A percentile compares a stretch with the other conserved stretches of the same genome.
Evolutionary conservation across 1,140 invertebrate genomes (phyloP).

Genomic region (Triops longicaudatus): DNA sequence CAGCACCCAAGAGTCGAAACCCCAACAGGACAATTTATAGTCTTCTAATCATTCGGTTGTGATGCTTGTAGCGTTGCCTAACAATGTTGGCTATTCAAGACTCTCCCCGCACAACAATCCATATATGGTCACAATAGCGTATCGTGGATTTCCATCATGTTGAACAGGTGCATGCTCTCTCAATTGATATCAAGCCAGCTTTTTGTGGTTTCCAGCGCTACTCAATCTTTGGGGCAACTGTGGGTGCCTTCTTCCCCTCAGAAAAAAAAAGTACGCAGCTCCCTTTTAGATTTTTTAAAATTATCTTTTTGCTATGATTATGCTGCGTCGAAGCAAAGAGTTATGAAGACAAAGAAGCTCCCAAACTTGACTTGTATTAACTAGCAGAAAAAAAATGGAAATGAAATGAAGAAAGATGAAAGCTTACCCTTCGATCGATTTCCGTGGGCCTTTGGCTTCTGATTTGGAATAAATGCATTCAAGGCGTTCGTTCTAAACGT

Average conservation of each 20-base stretch:
- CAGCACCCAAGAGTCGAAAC: background rate
- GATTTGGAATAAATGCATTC: background rate
- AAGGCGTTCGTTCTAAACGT: background rate
- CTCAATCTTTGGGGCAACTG: background rate
- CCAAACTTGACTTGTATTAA: background rate
- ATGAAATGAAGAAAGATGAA: background rate
- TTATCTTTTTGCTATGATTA: too few species aligned
- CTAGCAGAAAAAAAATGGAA: background rate
- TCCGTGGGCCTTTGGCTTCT: background rate
- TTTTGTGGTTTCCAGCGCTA: background rate
- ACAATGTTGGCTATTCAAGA: background rate
- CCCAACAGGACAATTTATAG: background rate
- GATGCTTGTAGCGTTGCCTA: background rate
- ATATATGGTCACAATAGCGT: background rate
- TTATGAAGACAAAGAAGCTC: conserved; percentile 2
- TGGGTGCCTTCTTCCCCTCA: background rate
- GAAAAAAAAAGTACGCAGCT: background rate
- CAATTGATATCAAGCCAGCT: conserved; percentile 15
- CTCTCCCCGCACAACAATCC: background rate
- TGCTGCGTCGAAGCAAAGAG: background rate
- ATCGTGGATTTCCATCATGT: background rate
- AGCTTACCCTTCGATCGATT: background rate
- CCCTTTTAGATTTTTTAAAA: too few species aligned
- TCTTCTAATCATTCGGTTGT: background rate
- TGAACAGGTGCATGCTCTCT: conserved; percentile 6